Evolutionary conservation across 2,888 invertebrate genomes (phyloP).

Genomic region (Endotricha flammealis): DNA sequence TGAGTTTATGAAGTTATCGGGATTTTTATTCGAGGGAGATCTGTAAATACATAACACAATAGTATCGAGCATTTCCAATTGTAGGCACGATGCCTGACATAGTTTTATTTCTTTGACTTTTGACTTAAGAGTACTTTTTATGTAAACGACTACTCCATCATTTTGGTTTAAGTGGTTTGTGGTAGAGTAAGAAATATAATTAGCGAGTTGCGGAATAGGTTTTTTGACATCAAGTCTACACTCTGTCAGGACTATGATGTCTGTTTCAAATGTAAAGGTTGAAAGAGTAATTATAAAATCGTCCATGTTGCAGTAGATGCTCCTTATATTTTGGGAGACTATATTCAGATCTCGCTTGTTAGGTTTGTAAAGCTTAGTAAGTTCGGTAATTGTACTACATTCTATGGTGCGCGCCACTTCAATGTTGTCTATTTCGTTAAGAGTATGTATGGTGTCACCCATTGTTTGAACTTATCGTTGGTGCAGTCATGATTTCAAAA

Average conservation of each 20-base stretch:
- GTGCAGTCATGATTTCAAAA: too few species aligned
- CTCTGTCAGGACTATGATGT: neutral
- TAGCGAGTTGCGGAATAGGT: neutral
- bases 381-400: too few species aligned
- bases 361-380: too few species aligned
- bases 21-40: neutral
- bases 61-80: neutral
- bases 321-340: neutral
- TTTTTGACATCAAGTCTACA: neutral
- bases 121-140: neutral
- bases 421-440: too few species aligned
- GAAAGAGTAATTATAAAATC: constrained; percentile 1
- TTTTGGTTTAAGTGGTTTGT: neutral
- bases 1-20: neutral
- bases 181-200: neutral
- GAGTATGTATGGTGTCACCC: too few species aligned
- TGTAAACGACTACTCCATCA: neutral
- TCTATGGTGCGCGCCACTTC: too few species aligned
- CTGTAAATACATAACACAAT: neutral
- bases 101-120: neutral
- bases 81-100: neutral
- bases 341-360: neutral
- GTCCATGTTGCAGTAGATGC: neutral
- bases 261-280: neutral
- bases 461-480: too few species aligned